These are phyloP conservation scores for Ivindomyrus marchei DNA, from an alignment of 2,113 vertebrate species.

Conservation along the genomic window DNA sequence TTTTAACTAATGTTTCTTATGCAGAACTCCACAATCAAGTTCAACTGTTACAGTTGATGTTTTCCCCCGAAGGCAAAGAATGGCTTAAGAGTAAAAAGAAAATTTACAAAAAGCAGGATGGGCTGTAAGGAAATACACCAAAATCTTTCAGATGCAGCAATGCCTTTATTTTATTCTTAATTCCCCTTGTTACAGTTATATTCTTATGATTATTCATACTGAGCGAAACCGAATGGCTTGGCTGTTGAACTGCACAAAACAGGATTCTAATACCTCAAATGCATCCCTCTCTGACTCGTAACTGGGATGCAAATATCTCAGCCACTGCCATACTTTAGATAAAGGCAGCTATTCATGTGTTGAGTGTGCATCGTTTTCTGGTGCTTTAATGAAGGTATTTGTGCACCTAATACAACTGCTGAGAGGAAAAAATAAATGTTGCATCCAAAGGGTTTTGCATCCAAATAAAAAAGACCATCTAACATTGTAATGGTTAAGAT, in stretches of 20 bases:
- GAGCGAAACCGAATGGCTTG: constrained; percentile 25
- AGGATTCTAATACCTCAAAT: constrained; percentile 46
- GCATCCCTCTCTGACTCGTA: constrained; percentile 36
- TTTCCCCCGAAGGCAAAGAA: neutral
- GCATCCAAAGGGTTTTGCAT: constrained; percentile 42
- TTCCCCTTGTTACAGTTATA: constrained; percentile 7
- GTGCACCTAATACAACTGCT: constrained; percentile 44
- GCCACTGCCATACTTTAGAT: constrained; percentile 53
- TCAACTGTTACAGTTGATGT: neutral
- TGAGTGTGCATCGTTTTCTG: constrained; percentile 33
- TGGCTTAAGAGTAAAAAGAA: neutral
- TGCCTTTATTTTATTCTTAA: constrained; percentile 12
- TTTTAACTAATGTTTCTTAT: neutral
- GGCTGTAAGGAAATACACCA: neutral
- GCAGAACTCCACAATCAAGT: neutral
- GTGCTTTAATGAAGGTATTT: constrained; percentile 48
- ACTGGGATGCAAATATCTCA: constrained; percentile 44
- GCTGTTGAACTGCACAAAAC: constrained; percentile 36
- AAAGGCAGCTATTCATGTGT: constrained; percentile 41
- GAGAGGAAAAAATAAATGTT: constrained; percentile 40
- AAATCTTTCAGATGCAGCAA: constrained; percentile 5
- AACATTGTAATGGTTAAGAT: constrained; percentile 43
- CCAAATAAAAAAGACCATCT: constrained; percentile 37
- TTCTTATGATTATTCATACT: constrained; percentile 35
- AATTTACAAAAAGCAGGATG: neutral